phyloP scores from a whole-genome alignment of 2,797 vertebrate species.

The Sebastes itinus region DNA sequence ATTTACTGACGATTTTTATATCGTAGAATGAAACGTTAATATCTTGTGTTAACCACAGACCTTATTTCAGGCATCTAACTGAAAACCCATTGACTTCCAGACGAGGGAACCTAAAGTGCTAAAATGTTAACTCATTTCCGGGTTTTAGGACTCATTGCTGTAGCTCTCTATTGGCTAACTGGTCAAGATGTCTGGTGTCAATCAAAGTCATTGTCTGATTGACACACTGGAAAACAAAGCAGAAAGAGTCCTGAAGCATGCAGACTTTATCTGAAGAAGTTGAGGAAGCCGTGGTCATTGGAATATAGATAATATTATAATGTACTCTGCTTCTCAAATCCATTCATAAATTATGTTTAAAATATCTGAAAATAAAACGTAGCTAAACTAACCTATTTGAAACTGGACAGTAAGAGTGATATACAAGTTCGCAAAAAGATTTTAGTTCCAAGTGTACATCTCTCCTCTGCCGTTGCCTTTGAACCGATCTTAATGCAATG shows the following conservation, averaged over 20 bases:
- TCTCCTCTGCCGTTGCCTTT: neutral
- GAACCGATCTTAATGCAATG: neutral
- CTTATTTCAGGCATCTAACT: too few relatives aligned
- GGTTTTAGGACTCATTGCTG: too few relatives aligned
- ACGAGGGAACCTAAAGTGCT: too few relatives aligned
- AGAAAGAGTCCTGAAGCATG: neutral
- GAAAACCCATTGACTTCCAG: too few relatives aligned
- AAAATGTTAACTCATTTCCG: too few relatives aligned
- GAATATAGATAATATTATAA: neutral
- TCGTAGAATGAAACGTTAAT: too few relatives aligned
- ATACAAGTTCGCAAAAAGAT: neutral
- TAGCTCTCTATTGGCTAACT: too few relatives aligned
- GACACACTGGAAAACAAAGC: neutral
- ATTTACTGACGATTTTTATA: too few relatives aligned
- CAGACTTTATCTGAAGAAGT: neutral
- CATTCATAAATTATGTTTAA: neutral
- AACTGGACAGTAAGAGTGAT: neutral
- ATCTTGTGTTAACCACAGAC: too few relatives aligned
- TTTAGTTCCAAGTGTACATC: neutral
- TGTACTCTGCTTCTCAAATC: neutral
- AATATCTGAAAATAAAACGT: neutral
- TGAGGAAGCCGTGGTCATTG: neutral
- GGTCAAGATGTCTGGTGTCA: neutral
- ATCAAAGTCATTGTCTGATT: neutral
- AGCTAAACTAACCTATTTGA: neutral